Conservation (phyloP, 2,797 vertebrate species). For the Sus cebifrons region DNA sequence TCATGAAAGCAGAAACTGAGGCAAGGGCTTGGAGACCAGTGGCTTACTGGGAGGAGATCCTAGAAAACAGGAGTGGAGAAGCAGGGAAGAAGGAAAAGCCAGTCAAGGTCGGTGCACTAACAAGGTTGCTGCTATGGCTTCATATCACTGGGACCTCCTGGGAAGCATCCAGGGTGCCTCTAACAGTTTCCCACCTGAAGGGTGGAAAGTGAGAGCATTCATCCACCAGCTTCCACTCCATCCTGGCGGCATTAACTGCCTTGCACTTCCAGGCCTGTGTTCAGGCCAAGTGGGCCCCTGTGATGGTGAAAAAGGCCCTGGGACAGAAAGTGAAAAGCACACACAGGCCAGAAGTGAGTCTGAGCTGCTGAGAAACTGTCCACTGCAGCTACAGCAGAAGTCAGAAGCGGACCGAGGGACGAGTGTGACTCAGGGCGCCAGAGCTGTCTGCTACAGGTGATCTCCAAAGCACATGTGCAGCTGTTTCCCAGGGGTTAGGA, state of each 20-base stretch:
- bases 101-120: rapidly evolving
- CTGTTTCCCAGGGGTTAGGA: background rate
- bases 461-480: background rate
- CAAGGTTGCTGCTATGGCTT: background rate
- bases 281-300: background rate
- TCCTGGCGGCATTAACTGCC: background rate
- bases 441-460: background rate
- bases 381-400: background rate
- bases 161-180: background rate
- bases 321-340: background rate
- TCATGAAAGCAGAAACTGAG: background rate
- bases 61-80: background rate
- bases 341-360: background rate
- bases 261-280: background rate
- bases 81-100: background rate
- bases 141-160: no score
- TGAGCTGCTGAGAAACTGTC: background rate
- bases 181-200: background rate
- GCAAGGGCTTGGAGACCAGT: background rate
- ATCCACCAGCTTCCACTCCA: background rate
- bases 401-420: background rate
- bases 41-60: background rate
- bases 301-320: background rate
- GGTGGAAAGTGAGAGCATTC: background rate
- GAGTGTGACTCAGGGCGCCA: background rate